Evolutionary conservation across 1,140 invertebrate species (phyloP), one percentile per base, ranked within the genome.

Genomic region (Papilio polytes): DNA sequence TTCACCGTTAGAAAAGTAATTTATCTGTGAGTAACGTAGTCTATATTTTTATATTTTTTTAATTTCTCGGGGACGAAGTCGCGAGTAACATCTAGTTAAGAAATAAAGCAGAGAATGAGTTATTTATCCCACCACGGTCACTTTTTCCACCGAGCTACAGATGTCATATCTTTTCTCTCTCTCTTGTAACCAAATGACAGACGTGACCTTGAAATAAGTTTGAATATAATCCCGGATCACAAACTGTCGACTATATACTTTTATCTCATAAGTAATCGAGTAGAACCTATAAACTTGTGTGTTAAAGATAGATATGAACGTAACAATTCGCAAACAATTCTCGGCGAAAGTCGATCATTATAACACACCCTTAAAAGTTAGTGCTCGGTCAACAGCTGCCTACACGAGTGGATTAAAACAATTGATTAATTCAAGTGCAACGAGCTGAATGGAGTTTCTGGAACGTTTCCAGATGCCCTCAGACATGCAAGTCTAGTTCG

Each of bases 341-440:
- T 31, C 63, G 26, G 26, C 26, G 2, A 44, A 74, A 46, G 73
- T 74, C 77, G 53, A 78, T 78, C 77, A 63, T 78, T 78, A 78
- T 63, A 78, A 44, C 74, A 48, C 44, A 26, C 8, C 20, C 74
- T 48, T 22, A 74, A 73, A 78, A 82, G 82, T 77, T 77, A 81
- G 81, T 84, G 80, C 80, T 84, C 87, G 89, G 85, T 89, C 88
- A 91, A 89, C 90, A 91, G 89, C 91, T 91, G 89, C 86, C 86
- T 89, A 86, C 83, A 83, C 84, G 82, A 86, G 85, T 83, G 90
- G 90, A 89, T 91, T 93, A 90, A 93, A 93, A 92, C 90, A 93
- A 93, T 93, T 93, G 91, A 92, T 93, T 92, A 93, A 93, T 91
- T 89, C 90, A 91, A 92, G 88, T 89, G 88, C 87, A 86, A 84